Base-by-base conservation (phyloP, 1,140 invertebrate genomes). In the Pollicipes pollicipes region DNA sequence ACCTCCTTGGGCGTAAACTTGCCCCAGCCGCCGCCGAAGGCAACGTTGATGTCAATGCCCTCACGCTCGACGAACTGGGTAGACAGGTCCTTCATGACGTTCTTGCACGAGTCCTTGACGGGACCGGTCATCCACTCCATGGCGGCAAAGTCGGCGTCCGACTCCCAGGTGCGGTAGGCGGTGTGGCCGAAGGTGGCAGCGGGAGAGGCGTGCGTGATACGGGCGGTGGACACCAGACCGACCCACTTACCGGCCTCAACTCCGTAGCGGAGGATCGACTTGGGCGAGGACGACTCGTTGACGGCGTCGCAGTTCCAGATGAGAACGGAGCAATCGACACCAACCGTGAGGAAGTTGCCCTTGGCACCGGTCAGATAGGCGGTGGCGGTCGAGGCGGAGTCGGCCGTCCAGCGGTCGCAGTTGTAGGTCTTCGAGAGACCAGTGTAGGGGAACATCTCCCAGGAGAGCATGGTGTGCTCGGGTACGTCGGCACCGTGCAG, bases 21-120 rank as follows among this genome's bases (percentile, higher is more conserved):
- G 4, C 83, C 78, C 69, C 88, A 81, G 1, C 90, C 90, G 66
- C 90, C 79, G 8, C 89, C 88, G 71, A 90, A 78, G 72, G 90
- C 83, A 0, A 90, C 68, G 72, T 26, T 32, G 26, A 72, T 28
- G 28, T 66, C 64, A 28, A 66, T 66, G 28, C 64, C 63, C 30
- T 30, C 71, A 32, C 30, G 58, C 31, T 63, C 30, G 26, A 69
- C 30, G 37, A 67, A 4, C 58, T 72, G 30, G 28, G 66, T 69
- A 0, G 8, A 70, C 66, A 64, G 63, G 27, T 72, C 32, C 30
- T 68, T 72, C 68, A 28, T 30, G n/a, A 24, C 30, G 29, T 26
- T 37, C 37, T 26, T 32, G 45, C 30, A 71, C 63, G 70, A 31
- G 30, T 32, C 32, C n/a, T 73, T 68, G 35, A 37, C 45, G 68